Base-by-base conservation (phyloP, 2,797 vertebrate species). In the Poecile montanus region DNA sequence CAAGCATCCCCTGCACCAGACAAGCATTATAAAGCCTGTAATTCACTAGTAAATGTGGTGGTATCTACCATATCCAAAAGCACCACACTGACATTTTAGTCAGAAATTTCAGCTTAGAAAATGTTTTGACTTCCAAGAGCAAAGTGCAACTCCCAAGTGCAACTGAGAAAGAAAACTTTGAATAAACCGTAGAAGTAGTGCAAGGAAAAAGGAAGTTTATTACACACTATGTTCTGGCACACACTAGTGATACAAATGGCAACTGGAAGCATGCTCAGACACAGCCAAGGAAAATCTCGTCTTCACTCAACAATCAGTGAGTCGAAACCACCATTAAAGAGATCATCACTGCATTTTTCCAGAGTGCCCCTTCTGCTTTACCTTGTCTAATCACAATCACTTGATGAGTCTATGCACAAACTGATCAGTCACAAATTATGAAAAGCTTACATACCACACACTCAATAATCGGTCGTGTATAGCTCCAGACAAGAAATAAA, bases 401-500 rank as follows among this genome's bases (percentile, higher is more conserved):
- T n/a, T 45, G 13, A 29, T 10, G 15, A 51, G n/a, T 38, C 53
- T 40, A 50, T 23, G 47, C 16, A 47, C 56, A 68, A 54, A 85
- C 4, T 11, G 22, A 66, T 29, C 11, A 89, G 51, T 26, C 72
- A 88, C 19, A 72, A 60, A 83, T 30, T 22, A 89, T 32, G 53
- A 29, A 84, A 91, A 56, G 30, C 68, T 50, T 71, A 98, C 99
- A 79, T 98, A 99, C 99, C 99, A 99, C 19, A 99, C 99, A 80
- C 99, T 99, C 93, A 99, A 98, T 94, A 99, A 98, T 93, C 99
- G 97, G 96, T 99, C 99, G 2, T 99, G 98, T 21, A 98, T 97
- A 11, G 99, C 99, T 62, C 99, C 99, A 38, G 99, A 99, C 86
- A 99, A 97, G 97, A 99, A 99, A 90, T 99, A 99, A 58, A 99